Conservation (phyloP, 2,888 invertebrate species). For the Isotomurus palustris region DNA sequence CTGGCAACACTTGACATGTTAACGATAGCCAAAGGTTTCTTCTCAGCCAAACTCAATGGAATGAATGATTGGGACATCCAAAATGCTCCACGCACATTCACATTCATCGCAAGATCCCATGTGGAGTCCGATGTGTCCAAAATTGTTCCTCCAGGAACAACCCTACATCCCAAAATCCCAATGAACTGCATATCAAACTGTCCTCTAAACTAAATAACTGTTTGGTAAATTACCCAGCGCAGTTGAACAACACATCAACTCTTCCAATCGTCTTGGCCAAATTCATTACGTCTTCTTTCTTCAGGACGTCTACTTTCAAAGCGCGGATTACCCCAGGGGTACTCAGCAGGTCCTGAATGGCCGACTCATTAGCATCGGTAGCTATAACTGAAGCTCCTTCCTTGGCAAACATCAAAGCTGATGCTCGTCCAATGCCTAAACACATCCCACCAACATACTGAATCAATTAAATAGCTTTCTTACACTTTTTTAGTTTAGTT, state of each 20-base stretch:
- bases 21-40: slow-evolving; percentile 42
- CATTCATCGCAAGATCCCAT: slow-evolving; percentile 46
- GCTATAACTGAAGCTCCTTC: slow-evolving; percentile 48
- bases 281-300: slow-evolving; percentile 37
- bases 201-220: too few species aligned
- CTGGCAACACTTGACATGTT: slow-evolving; percentile 48
- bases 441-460: too few species aligned
- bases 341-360: slow-evolving; percentile 38
- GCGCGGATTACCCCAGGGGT: slow-evolving; percentile 31
- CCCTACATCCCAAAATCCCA: too few species aligned
- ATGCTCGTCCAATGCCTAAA: slow-evolving; percentile 46
- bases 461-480: too few species aligned
- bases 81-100: slow-evolving; percentile 47
- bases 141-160: slow-evolving; percentile 46
- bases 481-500: too few species aligned
- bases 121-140: slow-evolving; percentile 43
- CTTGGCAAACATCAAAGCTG: slow-evolving; percentile 46
- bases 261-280: slow-evolving; percentile 39
- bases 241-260: slow-evolving; percentile 48
- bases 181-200: too few species aligned
- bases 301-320: slow-evolving; percentile 45
- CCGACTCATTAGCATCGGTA: slow-evolving; percentile 45
- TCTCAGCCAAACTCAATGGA: slow-evolving; percentile 40
- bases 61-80: slow-evolving; percentile 46
- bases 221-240: too few species aligned